A percentile compares a stretch with the other conserved stretches of the same genome.
Conservation (phyloP, 2,888 invertebrate species). For the Dastarcus helophoroides region DNA sequence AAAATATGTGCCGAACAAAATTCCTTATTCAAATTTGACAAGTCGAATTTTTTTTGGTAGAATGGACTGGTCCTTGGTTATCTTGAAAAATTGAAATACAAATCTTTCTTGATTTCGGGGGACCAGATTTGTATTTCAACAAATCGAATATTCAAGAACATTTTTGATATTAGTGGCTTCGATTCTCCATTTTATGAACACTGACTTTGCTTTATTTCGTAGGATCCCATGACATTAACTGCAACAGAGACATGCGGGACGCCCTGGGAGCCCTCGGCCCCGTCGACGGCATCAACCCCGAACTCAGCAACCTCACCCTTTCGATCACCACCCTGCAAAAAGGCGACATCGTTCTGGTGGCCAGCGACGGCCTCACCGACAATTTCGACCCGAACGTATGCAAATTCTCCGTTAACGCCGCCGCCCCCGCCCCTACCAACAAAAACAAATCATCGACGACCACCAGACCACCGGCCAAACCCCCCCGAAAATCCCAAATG, state of each 20-base stretch:
- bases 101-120: no score
- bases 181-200: no score
- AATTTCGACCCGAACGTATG: slow-evolving; percentile 89
- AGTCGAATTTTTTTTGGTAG: no score
- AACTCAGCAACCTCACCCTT: slow-evolving; percentile 76
- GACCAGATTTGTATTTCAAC: no score
- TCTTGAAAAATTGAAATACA: no score
- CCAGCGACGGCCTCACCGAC: slow-evolving; percentile 83
- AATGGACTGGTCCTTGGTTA: no score
- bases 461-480: slow-evolving; percentile 5
- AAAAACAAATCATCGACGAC: slow-evolving; percentile 7
- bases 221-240: slow-evolving; percentile 74
- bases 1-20: no score
- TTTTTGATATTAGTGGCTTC: not conserved
- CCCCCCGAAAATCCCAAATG: slow-evolving; percentile 3
- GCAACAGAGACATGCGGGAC: slow-evolving; percentile 79
- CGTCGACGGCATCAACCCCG: slow-evolving; percentile 73
- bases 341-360: slow-evolving; percentile 76
- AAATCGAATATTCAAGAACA: not conserved
- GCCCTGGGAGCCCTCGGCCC: slow-evolving; percentile 81
- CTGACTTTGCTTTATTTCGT: slow-evolving; percentile 7
- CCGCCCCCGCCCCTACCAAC: slow-evolving; percentile 5
- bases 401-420: slow-evolving; percentile 50
- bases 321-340: slow-evolving; percentile 68
- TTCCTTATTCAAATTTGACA: not conserved